Base-by-base conservation (phyloP, 92 coral and sea anemone genomes). In the Phenganax stokvisi region DNA sequence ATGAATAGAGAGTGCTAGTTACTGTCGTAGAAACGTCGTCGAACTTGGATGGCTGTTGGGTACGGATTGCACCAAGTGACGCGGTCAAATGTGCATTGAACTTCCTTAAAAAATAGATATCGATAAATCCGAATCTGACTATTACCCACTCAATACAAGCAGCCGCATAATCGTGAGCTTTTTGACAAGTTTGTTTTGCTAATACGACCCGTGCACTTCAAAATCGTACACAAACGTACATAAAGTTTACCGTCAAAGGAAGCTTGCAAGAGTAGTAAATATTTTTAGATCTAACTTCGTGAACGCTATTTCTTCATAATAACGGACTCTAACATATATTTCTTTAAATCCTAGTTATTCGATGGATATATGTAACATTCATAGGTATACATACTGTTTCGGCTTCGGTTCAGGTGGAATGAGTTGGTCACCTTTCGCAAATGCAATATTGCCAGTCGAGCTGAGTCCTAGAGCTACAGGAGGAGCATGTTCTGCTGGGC, bases 401-500 rank as follows among this genome's bases (percentile, higher is more conserved):
- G 85, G 89, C 56, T 70, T 70, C 59, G 85, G 86, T 58, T 71
- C 68, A 0, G 87, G 72, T n/a, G 84, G 79, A 72, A 80, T 87
- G 51, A 90, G 79, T 87, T 89, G 85, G 71, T 90, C 96, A 81
- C 97, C 85, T 79, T 79, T 85, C n/a, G 98, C 97, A 74, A 92
- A 89, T 68, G 91, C 88, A 66, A 94, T 87, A 84, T 90, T 92
- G 11, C 98, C 98, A 83, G 86, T 86, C 77, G 88, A 87, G 78
- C 89, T 94, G 74, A 94, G 47, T 52, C 97, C 87, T 66, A 94
- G 85, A 12, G 92, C 98, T 27, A 92, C 92, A 12, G 92, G 90
- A 2, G 98, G 97, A 44, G 96, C 97, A 74, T 94, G 90, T 47
- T 94, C 98, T 7, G 90, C 97, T 6, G 98, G 98, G 55, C 87